Evolutionary conservation across 2,888 invertebrate species (phyloP), one percentile per base, ranked within the genome.

Genomic region (Limulus polyphemus): DNA sequence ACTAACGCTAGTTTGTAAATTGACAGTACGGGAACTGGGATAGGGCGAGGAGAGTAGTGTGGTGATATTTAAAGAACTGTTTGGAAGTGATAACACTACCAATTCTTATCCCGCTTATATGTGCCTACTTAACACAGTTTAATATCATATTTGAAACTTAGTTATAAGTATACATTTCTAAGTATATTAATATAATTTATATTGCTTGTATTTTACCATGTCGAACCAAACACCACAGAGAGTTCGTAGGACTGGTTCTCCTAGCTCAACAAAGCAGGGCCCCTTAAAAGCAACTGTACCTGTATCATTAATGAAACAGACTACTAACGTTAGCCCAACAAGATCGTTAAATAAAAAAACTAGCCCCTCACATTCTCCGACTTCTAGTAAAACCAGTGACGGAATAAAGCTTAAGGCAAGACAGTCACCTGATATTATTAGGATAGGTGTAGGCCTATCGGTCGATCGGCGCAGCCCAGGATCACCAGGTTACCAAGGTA

Each of bases 141-240:
- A 32, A 32, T 32, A 32, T 32, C 7, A 32, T 32, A 32, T 32
- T 32, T 32, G 32, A 32, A 32, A 32, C 32, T 32, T 32, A 1
- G 32, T 32, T 32, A 32, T 32, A 32, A 32, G 32, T 32, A 32
- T 32, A 32, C 32, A 32, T 32, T 32, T 32, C 32, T 32, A 32
- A 32, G 32, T 32, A 32, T 32, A 32, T 32, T 32, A 32, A 1
- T 32, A 32, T 32, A 32, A 32, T 32, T 32, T 32, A 32, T 32
- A 32, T 32, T 32, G 32, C 32, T 32, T 32, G 32, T 32, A 32
- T 32, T 32, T 32, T 32, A 32, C 7, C 32, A 32, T 32, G 32
- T 32, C 32, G 32, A 32, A 32, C 32, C 63, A 64, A 47, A 32
- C 90, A 61, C 50, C 65, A 49, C 67, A 63, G 47, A 64, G 67